Base-by-base conservation (phyloP, 2,797 vertebrate species). In the Scarus forsteni region DNA sequence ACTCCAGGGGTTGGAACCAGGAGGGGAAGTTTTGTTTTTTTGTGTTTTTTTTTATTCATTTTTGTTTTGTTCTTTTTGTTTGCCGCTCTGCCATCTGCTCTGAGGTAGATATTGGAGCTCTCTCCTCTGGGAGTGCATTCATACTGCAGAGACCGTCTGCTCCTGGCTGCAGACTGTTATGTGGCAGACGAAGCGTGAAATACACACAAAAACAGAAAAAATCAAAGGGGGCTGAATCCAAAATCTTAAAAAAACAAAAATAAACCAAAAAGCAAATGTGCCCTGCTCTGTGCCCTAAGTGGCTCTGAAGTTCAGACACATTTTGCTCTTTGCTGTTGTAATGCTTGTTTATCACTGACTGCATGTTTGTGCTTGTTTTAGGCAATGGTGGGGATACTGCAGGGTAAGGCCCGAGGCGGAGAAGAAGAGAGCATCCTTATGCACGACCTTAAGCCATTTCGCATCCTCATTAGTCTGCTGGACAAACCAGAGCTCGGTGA, bases 401-500 rank as follows among this genome's bases (percentile, higher is more conserved):
- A 99, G 90, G 94, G 98, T 46, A 99, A 97, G 82, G 96, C 95
- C 61, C 83, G 94, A 38, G 95, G 95, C 10, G 96, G 96, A 79
- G 96, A 98, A 88, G 95, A 96, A 74, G 98, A 99, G 86, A 98
- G 94, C 70, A 90, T 96, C 5, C 91, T 97, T 80, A 97, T 96
- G 95, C 98, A 98, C 16, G 97, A 99, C 85, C 93, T 99, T 66
- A 99, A 99, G 90, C 98, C 98, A 14, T 99, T 99, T 84, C 96
- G 98, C 65, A 99, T 99, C 92, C 96, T 99, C 71, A 98, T 99
- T 90, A 99, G 98, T 89, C 94, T 99, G 71, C 90, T 99, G 90
- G 98, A 99, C 92, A 99, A 99, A 89, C 98, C 98, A 58, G 98
- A 99, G 80, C 94, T 99, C 62, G 98, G 98, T 99, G 97, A 80